A percentile compares a stretch with the other conserved stretches of the same genome.
These are phyloP conservation scores for Armadillidium nasatum DNA, from an alignment of 1,140 invertebrate genomes.

Conservation along the genomic window DNA sequence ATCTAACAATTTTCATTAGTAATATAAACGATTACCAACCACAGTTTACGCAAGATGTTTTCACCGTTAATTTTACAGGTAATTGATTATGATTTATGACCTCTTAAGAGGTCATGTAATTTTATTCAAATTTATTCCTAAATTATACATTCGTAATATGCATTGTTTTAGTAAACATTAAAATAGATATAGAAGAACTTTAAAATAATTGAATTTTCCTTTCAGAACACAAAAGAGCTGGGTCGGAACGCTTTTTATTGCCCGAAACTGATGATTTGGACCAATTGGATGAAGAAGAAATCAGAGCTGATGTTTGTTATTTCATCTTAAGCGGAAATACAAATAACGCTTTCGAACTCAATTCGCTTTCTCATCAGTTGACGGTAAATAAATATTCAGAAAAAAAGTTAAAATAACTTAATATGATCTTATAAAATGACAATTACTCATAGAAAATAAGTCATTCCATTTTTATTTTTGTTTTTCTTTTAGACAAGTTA, in stretches of 20 bases:
- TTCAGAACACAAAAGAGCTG: constrained; percentile 65
- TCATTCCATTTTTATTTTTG: not conserved
- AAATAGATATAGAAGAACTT: not conserved
- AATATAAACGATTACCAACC: constrained; percentile 87
- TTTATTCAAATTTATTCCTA: not conserved
- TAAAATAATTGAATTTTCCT: not conserved
- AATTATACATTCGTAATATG: not conserved
- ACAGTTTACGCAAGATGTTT: constrained; percentile 70
- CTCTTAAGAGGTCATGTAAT: not conserved
- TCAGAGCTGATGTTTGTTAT: constrained; percentile 74
- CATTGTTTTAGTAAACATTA: not conserved
- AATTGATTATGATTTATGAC: constrained; percentile 8
- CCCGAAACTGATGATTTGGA: constrained; percentile 72
- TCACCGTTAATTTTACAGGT: constrained; percentile 62
- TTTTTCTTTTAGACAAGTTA: not conserved
- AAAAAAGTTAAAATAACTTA: not conserved
- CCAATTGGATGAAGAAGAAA: constrained; percentile 68
- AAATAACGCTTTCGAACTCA: constrained; percentile 64
- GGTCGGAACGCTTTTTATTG: constrained; percentile 63
- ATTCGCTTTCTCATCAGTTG: constrained; percentile 67
- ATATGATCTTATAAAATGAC: no score
- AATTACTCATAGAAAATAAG: no score
- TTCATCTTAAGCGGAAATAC: constrained; percentile 78
- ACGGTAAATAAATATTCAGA: constrained; percentile 47
- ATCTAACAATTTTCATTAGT: constrained; percentile 80